Evolutionary conservation across 2,113 vertebrate genomes (phyloP), one percentile per base, ranked within the genome.

Genomic region (Gymnocephalus cernua): DNA sequence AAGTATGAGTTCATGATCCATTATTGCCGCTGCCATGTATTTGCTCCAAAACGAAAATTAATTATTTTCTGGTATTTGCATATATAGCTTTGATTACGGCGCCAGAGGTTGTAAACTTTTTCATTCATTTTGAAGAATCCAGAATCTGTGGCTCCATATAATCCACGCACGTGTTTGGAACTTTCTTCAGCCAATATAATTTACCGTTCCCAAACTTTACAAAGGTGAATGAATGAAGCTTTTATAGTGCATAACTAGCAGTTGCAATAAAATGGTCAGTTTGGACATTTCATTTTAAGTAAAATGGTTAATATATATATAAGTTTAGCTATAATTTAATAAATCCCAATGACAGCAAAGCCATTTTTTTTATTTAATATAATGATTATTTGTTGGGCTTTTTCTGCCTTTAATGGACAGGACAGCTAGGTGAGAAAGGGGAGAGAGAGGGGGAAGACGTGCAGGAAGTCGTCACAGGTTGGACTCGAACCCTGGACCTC

Each of bases 311-410:
- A 29, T 29, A 29, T 29, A 29, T 29, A 29, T 29, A 58, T 19
- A 72, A 10, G 1, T 3, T 47, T 48, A 2, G 74, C 19, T 4
- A 9, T 63, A 27, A 27, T 38, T 58, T n/a, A 65, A 78, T 65
- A 69, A 79, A 84, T 83, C n/a, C 25, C 25, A 57, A 32, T 32
- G 6, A 32, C 47, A 35, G 63, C 66, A 56, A 25, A 65, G 41
- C n/a, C n/a, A n/a, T n/a, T n/a, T n/a, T n/a, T n/a, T n/a, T n/a
- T n/a, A n/a, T n/a, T n/a, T n/a, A n/a, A n/a, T n/a, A n/a, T n/a
- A n/a, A n/a, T n/a, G n/a, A n/a, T n/a, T n/a, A n/a, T n/a, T n/a
- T n/a, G n/a, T n/a, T n/a, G n/a, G n/a, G n/a, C n/a, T n/a, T n/a
- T n/a, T n/a, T n/a, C n/a, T n/a, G n/a, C n/a, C n/a, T n/a, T n/a